Percentiles rank a stretch among this genome's conserved stretches.
Conservation (phyloP, 2,113 vertebrate species). For the Aleadryas rufinucha region DNA sequence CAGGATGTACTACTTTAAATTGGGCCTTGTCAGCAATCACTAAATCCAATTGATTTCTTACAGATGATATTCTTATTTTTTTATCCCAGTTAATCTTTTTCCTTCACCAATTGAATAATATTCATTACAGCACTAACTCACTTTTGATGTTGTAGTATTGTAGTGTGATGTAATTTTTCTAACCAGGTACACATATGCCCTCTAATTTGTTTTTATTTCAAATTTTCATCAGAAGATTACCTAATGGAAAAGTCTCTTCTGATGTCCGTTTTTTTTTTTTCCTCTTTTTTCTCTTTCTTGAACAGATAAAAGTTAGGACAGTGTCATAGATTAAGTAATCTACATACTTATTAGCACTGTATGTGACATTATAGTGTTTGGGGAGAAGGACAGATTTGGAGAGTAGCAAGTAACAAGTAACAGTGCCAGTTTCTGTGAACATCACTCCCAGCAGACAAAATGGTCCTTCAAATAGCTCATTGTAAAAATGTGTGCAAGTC, state of each 20-base stretch:
- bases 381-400: not conserved
- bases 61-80: not conserved
- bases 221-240: not conserved
- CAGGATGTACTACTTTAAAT: not conserved
- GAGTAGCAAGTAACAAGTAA: not conserved
- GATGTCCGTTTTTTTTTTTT: not conserved
- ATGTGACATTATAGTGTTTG: not conserved
- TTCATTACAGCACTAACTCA: not conserved
- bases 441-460: not conserved
- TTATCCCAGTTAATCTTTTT: not conserved
- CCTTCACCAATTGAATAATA: not conserved
- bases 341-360: not conserved
- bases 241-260: not conserved
- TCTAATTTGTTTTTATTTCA: not conserved
- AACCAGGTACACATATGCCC: not conserved
- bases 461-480: not conserved
- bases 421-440: not conserved
- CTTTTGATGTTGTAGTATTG: not conserved
- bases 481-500: not conserved
- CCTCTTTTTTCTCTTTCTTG: not conserved
- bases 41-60: not conserved
- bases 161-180: not conserved
- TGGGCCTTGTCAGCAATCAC: not conserved
- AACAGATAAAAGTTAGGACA: not conserved
- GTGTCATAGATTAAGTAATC: not conserved